These are phyloP conservation scores for Hedychridium roseum DNA, from an alignment of 2,888 invertebrate genomes.

Conservation along the genomic window DNA sequence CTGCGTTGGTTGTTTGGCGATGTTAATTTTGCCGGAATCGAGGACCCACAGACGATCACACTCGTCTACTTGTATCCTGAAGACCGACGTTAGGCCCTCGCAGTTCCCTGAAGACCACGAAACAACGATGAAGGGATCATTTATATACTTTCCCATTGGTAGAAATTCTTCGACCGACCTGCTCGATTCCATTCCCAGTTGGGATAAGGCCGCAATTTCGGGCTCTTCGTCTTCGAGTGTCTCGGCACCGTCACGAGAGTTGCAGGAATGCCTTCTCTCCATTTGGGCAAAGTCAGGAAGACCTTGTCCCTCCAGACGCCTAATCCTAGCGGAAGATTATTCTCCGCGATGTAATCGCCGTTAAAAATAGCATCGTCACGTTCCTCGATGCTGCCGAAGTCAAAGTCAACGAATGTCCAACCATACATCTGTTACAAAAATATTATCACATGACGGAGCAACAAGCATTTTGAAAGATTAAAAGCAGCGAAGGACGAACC, in stretches of 20 bases:
- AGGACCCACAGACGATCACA: slow-evolving; percentile 83
- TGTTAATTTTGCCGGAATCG: slow-evolving; percentile 80
- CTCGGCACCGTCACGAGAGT: slow-evolving; percentile 75
- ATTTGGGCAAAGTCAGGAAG: slow-evolving; percentile 80
- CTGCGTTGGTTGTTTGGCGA: slow-evolving; percentile 71
- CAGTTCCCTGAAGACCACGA: slow-evolving; percentile 66
- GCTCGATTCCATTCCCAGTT: slow-evolving; percentile 74
- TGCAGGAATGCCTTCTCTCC: slow-evolving; percentile 79
- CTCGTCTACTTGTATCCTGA: slow-evolving; percentile 76
- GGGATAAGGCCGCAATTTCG: slow-evolving; percentile 77
- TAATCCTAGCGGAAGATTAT: slow-evolving; percentile 78
- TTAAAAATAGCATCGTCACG: slow-evolving; percentile 69
- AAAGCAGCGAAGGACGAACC: slow-evolving; percentile 31
- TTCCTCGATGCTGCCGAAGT: slow-evolving; percentile 70
- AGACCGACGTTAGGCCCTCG: slow-evolving; percentile 78
- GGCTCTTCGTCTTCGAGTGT: slow-evolving; percentile 68
- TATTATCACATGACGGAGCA: slow-evolving; percentile 2
- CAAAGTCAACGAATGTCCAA: slow-evolving; percentile 80
- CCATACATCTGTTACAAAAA: slow-evolving; percentile 67
- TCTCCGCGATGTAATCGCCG: slow-evolving; percentile 73
- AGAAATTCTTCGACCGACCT: slow-evolving; percentile 61
- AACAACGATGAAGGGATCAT: too few relatives aligned
- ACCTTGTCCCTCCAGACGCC: slow-evolving; percentile 75
- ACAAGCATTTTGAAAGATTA: background rate
- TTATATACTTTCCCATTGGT: background rate